These are phyloP conservation scores for Abramis brama DNA, from an alignment of 2,113 vertebrate genomes.

Conservation along the genomic window DNA sequence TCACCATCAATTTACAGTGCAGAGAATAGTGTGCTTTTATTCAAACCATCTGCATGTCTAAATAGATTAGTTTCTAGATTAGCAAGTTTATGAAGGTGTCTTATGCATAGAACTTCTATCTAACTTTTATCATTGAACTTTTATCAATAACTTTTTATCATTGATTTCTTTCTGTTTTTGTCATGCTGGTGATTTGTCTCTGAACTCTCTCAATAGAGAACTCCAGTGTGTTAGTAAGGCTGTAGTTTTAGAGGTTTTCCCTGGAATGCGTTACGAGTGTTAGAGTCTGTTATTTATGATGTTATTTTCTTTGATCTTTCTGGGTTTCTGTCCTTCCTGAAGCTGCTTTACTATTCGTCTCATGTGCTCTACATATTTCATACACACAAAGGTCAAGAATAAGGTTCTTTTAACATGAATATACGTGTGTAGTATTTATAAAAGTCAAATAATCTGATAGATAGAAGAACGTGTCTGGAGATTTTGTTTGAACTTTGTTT, in stretches of 20 bases:
- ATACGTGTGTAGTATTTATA: neutral
- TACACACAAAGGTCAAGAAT: neutral
- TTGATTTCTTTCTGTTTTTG: neutral
- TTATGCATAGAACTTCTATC: neutral
- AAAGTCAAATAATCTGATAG: neutral
- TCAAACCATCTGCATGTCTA: neutral
- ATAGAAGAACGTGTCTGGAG: neutral
- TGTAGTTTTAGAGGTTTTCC: neutral
- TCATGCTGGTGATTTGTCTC: neutral
- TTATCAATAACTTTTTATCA: neutral
- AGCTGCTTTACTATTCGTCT: neutral
- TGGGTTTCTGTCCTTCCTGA: neutral
- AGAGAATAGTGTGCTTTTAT: neutral
- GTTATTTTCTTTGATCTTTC: neutral
- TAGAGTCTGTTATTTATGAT: neutral
- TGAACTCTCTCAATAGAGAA: neutral
- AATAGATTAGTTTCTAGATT: no score
- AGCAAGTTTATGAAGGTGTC: neutral
- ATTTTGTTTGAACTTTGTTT: neutral
- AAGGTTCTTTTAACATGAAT: neutral
- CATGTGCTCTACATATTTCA: neutral
- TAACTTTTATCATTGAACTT: neutral
- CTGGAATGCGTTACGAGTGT: neutral
- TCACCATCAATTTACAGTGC: neutral
- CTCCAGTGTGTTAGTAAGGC: neutral